phyloP scores from a whole-genome alignment of 2,888 invertebrate genomes.

The Parnassius orleans region DNA sequence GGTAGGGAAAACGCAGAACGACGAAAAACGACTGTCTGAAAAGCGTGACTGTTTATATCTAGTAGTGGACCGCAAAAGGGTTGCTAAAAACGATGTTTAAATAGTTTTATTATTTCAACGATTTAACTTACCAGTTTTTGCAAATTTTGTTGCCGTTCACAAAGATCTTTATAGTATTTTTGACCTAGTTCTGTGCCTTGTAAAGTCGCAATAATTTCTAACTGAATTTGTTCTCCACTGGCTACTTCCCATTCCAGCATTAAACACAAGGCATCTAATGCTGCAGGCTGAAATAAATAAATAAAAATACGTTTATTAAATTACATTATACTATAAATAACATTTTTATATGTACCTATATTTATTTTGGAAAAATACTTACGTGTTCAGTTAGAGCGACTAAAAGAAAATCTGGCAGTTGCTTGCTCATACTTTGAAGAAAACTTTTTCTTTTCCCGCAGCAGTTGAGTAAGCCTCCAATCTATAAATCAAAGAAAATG shows the following conservation, averaged over 20 bases:
- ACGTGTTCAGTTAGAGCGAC: conserved; percentile 85
- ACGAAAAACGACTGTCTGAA: too few relatives aligned
- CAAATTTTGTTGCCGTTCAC: conserved; percentile 86
- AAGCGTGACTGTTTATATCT: too few relatives aligned
- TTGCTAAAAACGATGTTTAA: too few relatives aligned
- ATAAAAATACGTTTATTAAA: too few relatives aligned
- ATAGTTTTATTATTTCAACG: neutral
- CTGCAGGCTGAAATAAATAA: conserved; percentile 66
- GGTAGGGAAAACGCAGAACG: too few relatives aligned
- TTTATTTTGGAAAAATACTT: conserved; percentile 40
- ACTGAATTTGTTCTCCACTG: conserved; percentile 78
- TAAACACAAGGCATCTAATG: conserved; percentile 85
- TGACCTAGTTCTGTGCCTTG: conserved; percentile 86
- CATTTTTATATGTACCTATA: neutral
- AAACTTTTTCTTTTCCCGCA: conserved; percentile 89
- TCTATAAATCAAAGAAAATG: conserved; percentile 53
- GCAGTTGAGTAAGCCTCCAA: conserved; percentile 82
- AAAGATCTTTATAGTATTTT: conserved; percentile 84
- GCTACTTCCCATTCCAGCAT: conserved; percentile 88
- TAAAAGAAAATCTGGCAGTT: conserved; percentile 86
- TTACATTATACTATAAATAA: neutral
- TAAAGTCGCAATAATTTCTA: conserved; percentile 87
- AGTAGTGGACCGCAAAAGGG: too few relatives aligned
- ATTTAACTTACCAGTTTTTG: conserved; percentile 83
- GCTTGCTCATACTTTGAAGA: conserved; percentile 84